These are phyloP conservation scores for Laspeyria flexula DNA, from an alignment of 2,888 invertebrate species.

Conservation along the genomic window DNA sequence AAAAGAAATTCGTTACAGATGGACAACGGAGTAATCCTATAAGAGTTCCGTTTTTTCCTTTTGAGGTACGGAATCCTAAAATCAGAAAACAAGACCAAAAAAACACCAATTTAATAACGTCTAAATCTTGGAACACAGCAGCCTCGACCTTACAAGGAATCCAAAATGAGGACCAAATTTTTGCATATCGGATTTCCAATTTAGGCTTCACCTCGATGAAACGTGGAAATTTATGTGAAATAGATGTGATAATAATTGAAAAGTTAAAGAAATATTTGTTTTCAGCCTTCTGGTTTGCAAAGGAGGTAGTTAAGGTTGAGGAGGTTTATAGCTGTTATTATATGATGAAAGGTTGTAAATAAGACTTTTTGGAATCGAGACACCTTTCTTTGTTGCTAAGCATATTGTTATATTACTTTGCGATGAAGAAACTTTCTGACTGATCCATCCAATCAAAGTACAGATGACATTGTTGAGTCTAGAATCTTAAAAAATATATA, in stretches of 20 bases:
- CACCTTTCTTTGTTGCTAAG: not conserved
- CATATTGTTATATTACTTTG: too few relatives aligned
- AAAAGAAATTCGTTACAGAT: too few relatives aligned
- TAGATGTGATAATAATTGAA: not conserved
- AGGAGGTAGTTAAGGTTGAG: not conserved
- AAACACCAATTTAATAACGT: constrained; percentile 1
- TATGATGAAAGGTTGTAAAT: too few relatives aligned
- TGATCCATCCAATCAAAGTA: too few relatives aligned
- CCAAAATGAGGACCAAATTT: constrained; percentile 1
- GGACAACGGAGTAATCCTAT: too few relatives aligned
- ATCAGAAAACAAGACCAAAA: not conserved
- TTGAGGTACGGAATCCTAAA: not conserved
- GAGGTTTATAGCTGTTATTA: too few relatives aligned
- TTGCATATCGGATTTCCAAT: constrained; percentile 33
- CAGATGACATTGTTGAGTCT: too few relatives aligned
- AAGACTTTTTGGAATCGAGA: not conserved
- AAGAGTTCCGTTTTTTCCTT: not conserved
- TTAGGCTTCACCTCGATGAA: constrained; percentile 22
- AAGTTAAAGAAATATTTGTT: not conserved
- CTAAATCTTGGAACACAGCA: constrained; percentile 5
- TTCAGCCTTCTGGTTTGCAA: not conserved
- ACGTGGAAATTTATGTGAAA: not conserved
- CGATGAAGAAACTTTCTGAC: too few relatives aligned
- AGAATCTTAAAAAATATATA: too few relatives aligned
- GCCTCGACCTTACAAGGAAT: not conserved